Evolutionary conservation across 2,888 invertebrate species (phyloP).

Genomic region (Hoplodrina blanda): DNA sequence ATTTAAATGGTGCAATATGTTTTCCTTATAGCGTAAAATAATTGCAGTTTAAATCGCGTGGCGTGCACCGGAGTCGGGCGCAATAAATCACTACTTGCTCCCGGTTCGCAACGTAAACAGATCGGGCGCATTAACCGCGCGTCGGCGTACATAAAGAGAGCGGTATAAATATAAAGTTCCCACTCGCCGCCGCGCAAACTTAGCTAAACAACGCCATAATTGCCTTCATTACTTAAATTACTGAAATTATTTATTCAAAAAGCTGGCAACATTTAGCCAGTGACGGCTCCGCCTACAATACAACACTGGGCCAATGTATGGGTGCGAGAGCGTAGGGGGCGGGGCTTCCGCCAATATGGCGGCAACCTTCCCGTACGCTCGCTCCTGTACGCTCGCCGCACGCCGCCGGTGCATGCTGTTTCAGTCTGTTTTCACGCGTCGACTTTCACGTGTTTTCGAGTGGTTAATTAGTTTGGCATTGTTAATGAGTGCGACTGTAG

Average conservation of each 20-base stretch:
- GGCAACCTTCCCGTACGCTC: conserved; percentile 73
- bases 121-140: conserved; percentile 90
- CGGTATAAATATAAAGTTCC: conserved; percentile 91
- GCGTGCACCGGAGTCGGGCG: conserved; percentile 85
- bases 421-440: conserved; percentile 78
- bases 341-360: conserved; percentile 88
- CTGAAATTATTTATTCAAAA: conserved; percentile 91
- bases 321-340: conserved; percentile 73
- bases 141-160: conserved; percentile 90
- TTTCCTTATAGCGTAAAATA: conserved; percentile 86
- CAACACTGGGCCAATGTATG: conserved; percentile 76
- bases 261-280: conserved; percentile 89
- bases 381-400: conserved; percentile 72
- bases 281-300: conserved; percentile 76
- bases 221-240: conserved; percentile 91
- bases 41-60: conserved; percentile 89
- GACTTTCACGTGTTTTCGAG: conserved; percentile 76
- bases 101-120: conserved; percentile 88
- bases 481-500: conserved; percentile 74
- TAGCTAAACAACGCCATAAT: conserved; percentile 91
- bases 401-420: conserved; percentile 74
- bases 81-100: conserved; percentile 85
- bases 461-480: conserved; percentile 77
- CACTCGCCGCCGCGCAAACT: conserved; percentile 89
- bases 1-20: conserved; percentile 85